Evolutionary conservation across 2,888 invertebrate species (phyloP), one percentile per base, ranked within the genome.

Genomic region (Stenotaenia linearis): DNA sequence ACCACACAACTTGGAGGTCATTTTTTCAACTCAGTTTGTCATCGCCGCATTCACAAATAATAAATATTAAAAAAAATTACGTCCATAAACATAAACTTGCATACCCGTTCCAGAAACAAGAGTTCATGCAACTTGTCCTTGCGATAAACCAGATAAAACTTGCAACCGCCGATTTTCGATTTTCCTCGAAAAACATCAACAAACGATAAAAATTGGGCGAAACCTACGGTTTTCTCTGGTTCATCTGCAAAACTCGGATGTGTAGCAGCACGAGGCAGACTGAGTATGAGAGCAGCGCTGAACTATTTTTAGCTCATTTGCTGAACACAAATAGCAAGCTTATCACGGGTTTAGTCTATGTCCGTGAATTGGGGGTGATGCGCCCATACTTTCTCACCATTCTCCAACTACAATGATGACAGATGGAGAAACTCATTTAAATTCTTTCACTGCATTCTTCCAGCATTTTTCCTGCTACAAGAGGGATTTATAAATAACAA

Each of bases 301-400:
- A 69, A 45, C 77, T 77, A 77, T 77, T 77, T 77, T 77, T 77
- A 77, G 77, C 45, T 77, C 77, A 77, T 77, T 77, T 77, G 77
- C 77, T n/a, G 77, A 77, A 77, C 77, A 77, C 77, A 77, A 77
- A 77, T 77, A 77, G 77, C 37, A n/a, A 77, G 77, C 77, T 40
- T 77, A 77, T 77, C 77, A 77, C 37, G 21, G 77, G 77, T 77
- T 35, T 28, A 45, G 77, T 77, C 77, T 77, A 77, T 77, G 35
- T 77, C 21, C 15, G 50, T 77, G 21, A 23, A 45, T 25, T 9
- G 69, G 69, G 69, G 23, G 25, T 9, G 69, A 69, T 69, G 25
- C 25, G 28, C 7, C 69, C 69, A 25, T 12, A 15, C 15, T 69
- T 69, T 69, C 69, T 69, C 69, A 69, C 69, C n/a, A 69, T 69